Conservation (phyloP, 2,113 vertebrate species). For the Poeciliopsis turrubarensis region DNA sequence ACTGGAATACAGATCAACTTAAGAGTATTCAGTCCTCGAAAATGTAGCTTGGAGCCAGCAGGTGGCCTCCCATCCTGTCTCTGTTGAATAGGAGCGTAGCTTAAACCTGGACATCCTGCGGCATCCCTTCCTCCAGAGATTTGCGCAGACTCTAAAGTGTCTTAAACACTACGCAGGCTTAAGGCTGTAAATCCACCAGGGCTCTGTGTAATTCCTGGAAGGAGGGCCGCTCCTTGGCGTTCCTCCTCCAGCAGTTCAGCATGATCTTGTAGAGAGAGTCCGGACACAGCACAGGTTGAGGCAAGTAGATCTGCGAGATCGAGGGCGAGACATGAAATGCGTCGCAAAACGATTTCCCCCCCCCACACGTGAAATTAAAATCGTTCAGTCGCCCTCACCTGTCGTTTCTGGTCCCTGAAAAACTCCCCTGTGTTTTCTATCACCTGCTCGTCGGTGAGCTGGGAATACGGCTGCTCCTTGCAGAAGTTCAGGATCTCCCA, state of each 20-base stretch:
- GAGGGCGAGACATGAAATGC: background rate
- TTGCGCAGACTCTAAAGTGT: conserved; percentile 48
- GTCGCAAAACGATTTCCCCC: rapidly evolving
- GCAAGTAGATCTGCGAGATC: conserved; percentile 87
- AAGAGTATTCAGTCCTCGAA: conserved; percentile 28
- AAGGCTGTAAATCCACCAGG: conserved; percentile 83
- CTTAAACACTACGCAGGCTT: conserved; percentile 43
- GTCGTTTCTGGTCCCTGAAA: conserved; percentile 95
- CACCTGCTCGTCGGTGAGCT: conserved; percentile 96
- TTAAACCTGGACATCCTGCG: conserved; percentile 58
- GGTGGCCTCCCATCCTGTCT: conserved; percentile 27
- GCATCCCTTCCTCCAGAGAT: conserved; percentile 28
- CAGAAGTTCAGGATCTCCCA: conserved; percentile 98
- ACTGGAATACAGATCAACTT: conserved; percentile 33
- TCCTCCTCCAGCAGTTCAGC: conserved; percentile 96
- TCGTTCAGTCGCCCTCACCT: conserved; percentile 76
- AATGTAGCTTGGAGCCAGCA: conserved; percentile 23
- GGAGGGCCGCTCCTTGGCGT: conserved; percentile 91
- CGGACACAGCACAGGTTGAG: conserved; percentile 90
- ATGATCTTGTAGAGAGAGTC: conserved; percentile 95
- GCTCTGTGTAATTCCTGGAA: conserved; percentile 91
- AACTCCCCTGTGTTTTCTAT: conserved; percentile 99
- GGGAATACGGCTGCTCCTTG: conserved; percentile 94
- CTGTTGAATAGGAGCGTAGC: conserved; percentile 37
- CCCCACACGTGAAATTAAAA: background rate